These are phyloP conservation scores for Mycalesis mineus DNA, from an alignment of 2,888 invertebrate genomes.

Conservation along the genomic window DNA sequence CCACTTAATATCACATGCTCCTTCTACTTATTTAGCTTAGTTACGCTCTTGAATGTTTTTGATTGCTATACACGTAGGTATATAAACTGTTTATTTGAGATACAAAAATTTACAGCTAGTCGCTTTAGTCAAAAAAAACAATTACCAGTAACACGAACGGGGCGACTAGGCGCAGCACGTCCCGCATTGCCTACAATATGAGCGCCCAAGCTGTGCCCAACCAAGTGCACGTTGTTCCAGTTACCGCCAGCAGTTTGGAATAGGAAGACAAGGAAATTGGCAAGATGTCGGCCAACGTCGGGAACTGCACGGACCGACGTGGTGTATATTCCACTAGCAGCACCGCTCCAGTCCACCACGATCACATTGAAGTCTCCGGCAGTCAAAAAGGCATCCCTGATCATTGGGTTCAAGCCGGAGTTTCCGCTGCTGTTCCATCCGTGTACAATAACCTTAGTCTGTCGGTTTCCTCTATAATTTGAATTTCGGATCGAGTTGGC, in stretches of 20 bases:
- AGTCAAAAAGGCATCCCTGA: conserved; percentile 49
- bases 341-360: conserved; percentile 58
- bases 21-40: no score
- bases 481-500: conserved; percentile 46
- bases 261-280: conserved; percentile 61
- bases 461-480: conserved; percentile 41
- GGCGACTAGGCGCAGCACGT: conserved; percentile 38
- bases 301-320: conserved; percentile 53
- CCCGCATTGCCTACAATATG: conserved; percentile 64
- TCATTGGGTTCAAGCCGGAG: conserved; percentile 40
- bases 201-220: conserved; percentile 71
- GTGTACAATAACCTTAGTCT: conserved; percentile 51
- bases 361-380: conserved; percentile 56
- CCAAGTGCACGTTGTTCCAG: conserved; percentile 59
- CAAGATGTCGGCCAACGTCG: conserved; percentile 52
- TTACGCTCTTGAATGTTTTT: no score
- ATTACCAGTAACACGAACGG: conserved; percentile 52
- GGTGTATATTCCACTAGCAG: conserved; percentile 43
- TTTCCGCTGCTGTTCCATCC: conserved; percentile 57
- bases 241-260: conserved; percentile 53
- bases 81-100: no score
- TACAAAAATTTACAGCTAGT: no score
- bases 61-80: no score
- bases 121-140: no score
- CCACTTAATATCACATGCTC: no score